These are phyloP conservation scores for Ptychochromis oligacanthus DNA, from an alignment of 2,113 vertebrate species.

Conservation along the genomic window DNA sequence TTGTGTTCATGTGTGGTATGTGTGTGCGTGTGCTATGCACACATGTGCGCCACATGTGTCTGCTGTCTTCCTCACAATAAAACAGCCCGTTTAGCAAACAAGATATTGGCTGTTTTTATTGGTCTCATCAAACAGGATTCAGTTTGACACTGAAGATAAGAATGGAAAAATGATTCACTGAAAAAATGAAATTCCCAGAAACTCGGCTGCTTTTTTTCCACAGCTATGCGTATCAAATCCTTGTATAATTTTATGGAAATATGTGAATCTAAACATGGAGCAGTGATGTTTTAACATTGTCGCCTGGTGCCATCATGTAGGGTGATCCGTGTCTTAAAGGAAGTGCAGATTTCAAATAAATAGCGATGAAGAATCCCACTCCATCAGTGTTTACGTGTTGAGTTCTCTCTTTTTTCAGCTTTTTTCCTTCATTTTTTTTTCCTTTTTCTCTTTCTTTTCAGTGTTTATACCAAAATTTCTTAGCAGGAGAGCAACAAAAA, in stretches of 20 bases:
- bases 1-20: conserved; percentile 2
- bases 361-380: conserved; percentile 4
- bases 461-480: neutral
- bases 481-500: conserved; percentile 3
- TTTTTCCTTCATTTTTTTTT: neutral
- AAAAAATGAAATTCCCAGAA: conserved; percentile 31
- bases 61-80: neutral
- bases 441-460: neutral
- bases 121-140: conserved; percentile 40
- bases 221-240: conserved; percentile 13
- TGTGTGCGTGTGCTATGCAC: conserved; percentile 23
- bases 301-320: conserved; percentile 11
- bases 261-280: conserved; percentile 32
- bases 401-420: neutral
- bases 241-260: conserved; percentile 29
- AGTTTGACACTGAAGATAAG: conserved; percentile 30
- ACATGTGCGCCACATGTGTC: conserved; percentile 49
- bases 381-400: neutral
- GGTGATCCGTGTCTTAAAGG: conserved; percentile 19
- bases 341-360: neutral
- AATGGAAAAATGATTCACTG: conserved; percentile 22
- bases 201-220: conserved; percentile 16
- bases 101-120: conserved; percentile 41
- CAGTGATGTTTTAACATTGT: conserved; percentile 42
- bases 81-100: conserved; percentile 29